phyloP scores from a whole-genome alignment of 2,797 vertebrate species.

The Coilia nasus region DNA sequence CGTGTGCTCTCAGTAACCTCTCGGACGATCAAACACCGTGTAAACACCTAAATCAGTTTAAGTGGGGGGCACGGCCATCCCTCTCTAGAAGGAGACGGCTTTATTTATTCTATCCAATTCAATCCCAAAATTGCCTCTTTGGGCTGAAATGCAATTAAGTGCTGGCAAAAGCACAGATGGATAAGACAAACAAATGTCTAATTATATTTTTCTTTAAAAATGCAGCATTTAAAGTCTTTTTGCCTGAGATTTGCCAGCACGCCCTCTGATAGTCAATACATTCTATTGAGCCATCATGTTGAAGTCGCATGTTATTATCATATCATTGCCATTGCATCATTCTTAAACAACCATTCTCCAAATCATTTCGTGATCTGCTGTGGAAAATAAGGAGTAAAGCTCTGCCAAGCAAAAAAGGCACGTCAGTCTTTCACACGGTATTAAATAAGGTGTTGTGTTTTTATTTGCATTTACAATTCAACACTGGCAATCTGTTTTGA shows the following conservation, averaged over 20 bases:
- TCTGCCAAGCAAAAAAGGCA: not conserved
- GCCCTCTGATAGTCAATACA: not conserved
- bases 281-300: not conserved
- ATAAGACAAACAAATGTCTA: not conserved
- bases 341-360: not conserved
- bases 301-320: not conserved
- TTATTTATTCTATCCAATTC: slow-evolving; percentile 15
- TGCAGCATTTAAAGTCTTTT: not conserved
- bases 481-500: not conserved
- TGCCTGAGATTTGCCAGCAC: not conserved
- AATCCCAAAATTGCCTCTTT: not conserved
- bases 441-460: not conserved
- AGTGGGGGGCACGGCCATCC: not conserved
- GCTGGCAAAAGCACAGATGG: not conserved
- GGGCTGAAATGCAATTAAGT: not conserved
- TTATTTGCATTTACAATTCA: not conserved
- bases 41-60: slow-evolving; percentile 18
- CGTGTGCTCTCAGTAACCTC: not conserved
- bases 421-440: not conserved
- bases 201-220: not conserved
- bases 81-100: not conserved
- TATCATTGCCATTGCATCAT: too few relatives aligned
- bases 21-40: not conserved
- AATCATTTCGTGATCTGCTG: not conserved
- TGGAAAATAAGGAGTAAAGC: not conserved